Percentiles rank a stretch among this genome's conserved stretches.
Conservation (phyloP, 2,888 invertebrate genomes). For the Acleris sparsana region DNA sequence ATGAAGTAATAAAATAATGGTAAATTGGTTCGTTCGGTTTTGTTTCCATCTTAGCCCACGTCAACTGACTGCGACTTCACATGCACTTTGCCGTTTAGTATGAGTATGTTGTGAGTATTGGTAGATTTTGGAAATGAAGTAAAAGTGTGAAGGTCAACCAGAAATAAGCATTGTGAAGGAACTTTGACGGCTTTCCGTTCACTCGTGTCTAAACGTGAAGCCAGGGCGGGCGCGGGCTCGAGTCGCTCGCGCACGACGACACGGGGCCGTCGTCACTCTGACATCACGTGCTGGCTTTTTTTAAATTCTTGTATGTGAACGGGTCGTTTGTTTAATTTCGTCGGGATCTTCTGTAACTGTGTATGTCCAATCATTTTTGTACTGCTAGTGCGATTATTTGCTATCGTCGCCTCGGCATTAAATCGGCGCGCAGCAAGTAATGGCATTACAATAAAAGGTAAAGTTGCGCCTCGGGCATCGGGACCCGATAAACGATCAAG, state of each 20-base stretch:
- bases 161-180: too few relatives aligned
- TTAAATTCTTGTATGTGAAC: constrained; percentile 16
- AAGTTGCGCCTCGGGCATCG: constrained; percentile 19
- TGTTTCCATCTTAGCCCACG: too few relatives aligned
- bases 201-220: too few relatives aligned
- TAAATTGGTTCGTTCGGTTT: too few relatives aligned
- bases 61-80: too few relatives aligned
- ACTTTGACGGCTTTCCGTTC: too few relatives aligned
- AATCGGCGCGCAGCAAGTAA: constrained; percentile 10
- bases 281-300: constrained; percentile 9
- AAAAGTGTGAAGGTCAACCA: too few relatives aligned
- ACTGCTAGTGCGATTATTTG: constrained; percentile 11
- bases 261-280: not conserved
- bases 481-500: constrained; percentile 39
- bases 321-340: constrained; percentile 9
- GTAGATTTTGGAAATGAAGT: too few relatives aligned
- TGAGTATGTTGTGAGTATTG: too few relatives aligned
- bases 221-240: too few relatives aligned
- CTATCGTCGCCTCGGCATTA: not conserved
- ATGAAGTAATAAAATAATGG: too few relatives aligned
- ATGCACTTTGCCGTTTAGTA: too few relatives aligned
- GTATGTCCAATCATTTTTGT: not conserved
- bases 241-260: not conserved
- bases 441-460: constrained; percentile 5
- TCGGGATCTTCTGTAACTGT: constrained; percentile 4